Base-by-base conservation (phyloP, 2,888 invertebrate species). In the Brachyptera putata region DNA sequence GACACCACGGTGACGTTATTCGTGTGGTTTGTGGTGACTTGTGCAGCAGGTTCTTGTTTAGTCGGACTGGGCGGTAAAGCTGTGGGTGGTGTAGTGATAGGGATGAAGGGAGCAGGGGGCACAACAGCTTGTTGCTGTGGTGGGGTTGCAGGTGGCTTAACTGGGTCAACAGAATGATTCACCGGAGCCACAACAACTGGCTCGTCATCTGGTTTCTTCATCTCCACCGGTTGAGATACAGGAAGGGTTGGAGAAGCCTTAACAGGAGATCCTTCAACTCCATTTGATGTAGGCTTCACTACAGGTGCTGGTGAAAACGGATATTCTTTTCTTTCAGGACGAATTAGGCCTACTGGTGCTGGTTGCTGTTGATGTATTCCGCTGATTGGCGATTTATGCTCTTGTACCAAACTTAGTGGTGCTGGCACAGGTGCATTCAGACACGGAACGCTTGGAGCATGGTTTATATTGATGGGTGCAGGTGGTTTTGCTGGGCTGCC, bases 351-450 rank as follows among this genome's bases (percentile, higher is more conserved):
- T 16, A 50, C n/a, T n/a, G n/a, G 67, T 67, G 58, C 66, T 65
- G 22, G 71, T 69, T 22, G 70, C 65, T 25, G 70, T 66, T 25
- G 70, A 65, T 61, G 69, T 1, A 58, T 25, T 21, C 18, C 60
- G n/a, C 41, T 55, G 9, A 71, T 63, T n/a, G 70, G 69, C 2
- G 72, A 66, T 65, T 73, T 70, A 59, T 75, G 75, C 60, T 75
- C 75, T 61, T 74, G 75, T 7, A 75, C 74, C 63, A 75, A 63
- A 58, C 75, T 75, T 18, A 75, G 66, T 1, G 75, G 74, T 43
- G 74, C 72, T 36, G 57, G 48, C n/a, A 58, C 39, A 16, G 75
- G 74, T 43, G 74, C 72, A 37, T n/a, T n/a, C n/a, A n/a, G n/a
- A n/a, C n/a, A n/a, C n/a, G 50, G 30, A 9, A 58, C 39, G 18